phyloP scores from a whole-genome alignment of 2,888 invertebrate genomes.

The Clistopyga incitator region DNA sequence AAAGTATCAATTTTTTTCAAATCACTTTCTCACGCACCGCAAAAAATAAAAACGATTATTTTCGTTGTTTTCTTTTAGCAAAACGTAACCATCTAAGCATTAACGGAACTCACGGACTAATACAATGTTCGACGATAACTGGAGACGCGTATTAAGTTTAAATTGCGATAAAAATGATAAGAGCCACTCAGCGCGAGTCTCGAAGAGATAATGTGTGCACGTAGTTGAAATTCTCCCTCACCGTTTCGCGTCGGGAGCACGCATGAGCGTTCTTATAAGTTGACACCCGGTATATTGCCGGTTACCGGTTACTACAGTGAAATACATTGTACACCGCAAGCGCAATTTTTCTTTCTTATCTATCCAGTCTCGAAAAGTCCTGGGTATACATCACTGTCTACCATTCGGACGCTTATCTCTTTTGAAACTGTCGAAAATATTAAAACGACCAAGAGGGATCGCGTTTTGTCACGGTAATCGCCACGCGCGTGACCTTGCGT shows the following conservation, averaged over 20 bases:
- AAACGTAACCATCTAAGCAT: constrained; percentile 53
- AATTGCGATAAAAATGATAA: constrained; percentile 71
- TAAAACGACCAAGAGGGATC: background rate
- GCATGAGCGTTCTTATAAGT: background rate
- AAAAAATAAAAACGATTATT: background rate
- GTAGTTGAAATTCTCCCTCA: background rate
- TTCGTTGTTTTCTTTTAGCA: background rate
- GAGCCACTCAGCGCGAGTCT: constrained; percentile 23
- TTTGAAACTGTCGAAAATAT: constrained; percentile 7
- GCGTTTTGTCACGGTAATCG: background rate
- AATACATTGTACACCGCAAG: background rate
- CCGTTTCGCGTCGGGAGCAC: background rate
- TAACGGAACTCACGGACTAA: constrained; percentile 54
- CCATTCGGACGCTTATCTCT: background rate
- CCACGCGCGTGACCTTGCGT: background rate
- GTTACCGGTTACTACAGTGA: constrained; percentile 5
- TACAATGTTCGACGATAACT: constrained; percentile 64
- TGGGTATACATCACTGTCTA: background rate
- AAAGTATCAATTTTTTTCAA: no score
- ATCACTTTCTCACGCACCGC: background rate
- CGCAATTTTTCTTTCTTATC: constrained; percentile 4
- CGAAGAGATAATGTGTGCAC: constrained; percentile 14
- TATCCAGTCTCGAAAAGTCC: background rate
- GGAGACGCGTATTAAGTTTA: constrained; percentile 66
- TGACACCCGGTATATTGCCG: constrained; percentile 1